phyloP scores from a whole-genome alignment of 2,888 invertebrate genomes.

The Poecilus cupreus region DNA sequence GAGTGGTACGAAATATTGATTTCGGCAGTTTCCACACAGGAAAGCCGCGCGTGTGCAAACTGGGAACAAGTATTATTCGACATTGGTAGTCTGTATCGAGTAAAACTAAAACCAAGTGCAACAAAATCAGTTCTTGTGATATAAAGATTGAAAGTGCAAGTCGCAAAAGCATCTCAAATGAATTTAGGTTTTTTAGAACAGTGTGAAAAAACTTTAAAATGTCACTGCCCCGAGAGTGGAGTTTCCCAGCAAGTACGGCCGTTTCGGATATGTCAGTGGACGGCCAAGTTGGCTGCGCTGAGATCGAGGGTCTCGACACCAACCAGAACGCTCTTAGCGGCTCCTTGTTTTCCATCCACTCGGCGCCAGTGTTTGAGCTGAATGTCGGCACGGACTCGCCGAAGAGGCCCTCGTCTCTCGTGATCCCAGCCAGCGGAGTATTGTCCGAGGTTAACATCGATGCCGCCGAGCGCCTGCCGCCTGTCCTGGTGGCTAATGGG shows the following conservation, averaged over 20 bases:
- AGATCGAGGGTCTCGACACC: slow-evolving; percentile 53
- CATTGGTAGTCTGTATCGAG: slow-evolving; percentile 44
- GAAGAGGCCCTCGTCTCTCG: slow-evolving; percentile 73
- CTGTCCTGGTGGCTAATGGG: slow-evolving; percentile 70
- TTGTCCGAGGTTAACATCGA: slow-evolving; percentile 59
- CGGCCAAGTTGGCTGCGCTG: slow-evolving; percentile 64
- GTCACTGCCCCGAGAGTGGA: slow-evolving; percentile 79
- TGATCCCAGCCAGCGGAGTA: slow-evolving; percentile 69
- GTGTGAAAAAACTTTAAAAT: slow-evolving; percentile 64
- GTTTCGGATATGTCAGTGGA: slow-evolving; percentile 60
- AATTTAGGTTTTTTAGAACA: slow-evolving; percentile 59
- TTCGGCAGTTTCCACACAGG: slow-evolving; percentile 30
- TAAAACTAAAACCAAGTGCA: slow-evolving; percentile 40
- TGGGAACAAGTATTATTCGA: slow-evolving; percentile 43
- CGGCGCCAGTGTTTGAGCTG: slow-evolving; percentile 76
- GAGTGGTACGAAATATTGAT: slow-evolving; percentile 45
- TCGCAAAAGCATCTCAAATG: slow-evolving; percentile 58
- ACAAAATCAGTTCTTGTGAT: slow-evolving; percentile 38
- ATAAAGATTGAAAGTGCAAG: slow-evolving; percentile 36
- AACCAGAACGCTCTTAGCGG: slow-evolving; percentile 73
- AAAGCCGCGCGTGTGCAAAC: slow-evolving; percentile 45
- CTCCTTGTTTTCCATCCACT: slow-evolving; percentile 81
- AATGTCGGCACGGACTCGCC: slow-evolving; percentile 67
- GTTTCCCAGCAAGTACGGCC: slow-evolving; percentile 73
- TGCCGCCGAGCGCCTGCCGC: slow-evolving; percentile 57